Conservation (phyloP, 2,797 vertebrate species). For the Chaenodraco wilsoni region DNA sequence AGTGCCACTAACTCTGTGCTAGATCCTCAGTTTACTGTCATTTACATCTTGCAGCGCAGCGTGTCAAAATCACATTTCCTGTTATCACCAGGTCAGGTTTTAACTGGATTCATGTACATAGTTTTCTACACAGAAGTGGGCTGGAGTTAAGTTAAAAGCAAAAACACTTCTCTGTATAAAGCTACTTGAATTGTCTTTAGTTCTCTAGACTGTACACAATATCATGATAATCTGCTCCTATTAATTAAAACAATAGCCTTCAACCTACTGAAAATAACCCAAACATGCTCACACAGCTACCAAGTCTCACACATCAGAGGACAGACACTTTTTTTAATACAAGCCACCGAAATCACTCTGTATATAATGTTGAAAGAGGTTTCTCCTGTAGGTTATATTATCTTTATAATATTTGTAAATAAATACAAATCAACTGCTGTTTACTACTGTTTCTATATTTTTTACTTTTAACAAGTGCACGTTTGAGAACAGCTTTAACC, state of each 20-base stretch:
- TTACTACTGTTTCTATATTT: not conserved
- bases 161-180: constrained; percentile 1
- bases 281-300: constrained; percentile 7
- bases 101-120: constrained; percentile 18
- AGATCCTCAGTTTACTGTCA: constrained; percentile 16
- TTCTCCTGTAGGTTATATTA: not conserved
- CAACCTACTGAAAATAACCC: constrained; percentile 22
- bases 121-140: constrained; percentile 7
- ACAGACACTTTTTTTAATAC: not conserved
- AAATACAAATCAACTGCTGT: constrained; percentile 9
- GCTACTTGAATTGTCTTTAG: constrained; percentile 9
- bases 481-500: constrained; percentile 3
- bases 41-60: constrained; percentile 39
- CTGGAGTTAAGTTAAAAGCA: not conserved
- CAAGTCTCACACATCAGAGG: not conserved
- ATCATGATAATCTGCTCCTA: not conserved
- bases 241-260: constrained; percentile 5
- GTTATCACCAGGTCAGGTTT: constrained; percentile 47
- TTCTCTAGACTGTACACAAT: constrained; percentile 13
- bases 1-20: constrained; percentile 12
- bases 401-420: constrained; percentile 3
- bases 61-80: constrained; percentile 69
- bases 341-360: not conserved
- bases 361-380: not conserved
- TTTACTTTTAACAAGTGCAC: constrained; percentile 6